phyloP scores from a whole-genome alignment of 2,888 invertebrate species.

The Furcula furcula region DNA sequence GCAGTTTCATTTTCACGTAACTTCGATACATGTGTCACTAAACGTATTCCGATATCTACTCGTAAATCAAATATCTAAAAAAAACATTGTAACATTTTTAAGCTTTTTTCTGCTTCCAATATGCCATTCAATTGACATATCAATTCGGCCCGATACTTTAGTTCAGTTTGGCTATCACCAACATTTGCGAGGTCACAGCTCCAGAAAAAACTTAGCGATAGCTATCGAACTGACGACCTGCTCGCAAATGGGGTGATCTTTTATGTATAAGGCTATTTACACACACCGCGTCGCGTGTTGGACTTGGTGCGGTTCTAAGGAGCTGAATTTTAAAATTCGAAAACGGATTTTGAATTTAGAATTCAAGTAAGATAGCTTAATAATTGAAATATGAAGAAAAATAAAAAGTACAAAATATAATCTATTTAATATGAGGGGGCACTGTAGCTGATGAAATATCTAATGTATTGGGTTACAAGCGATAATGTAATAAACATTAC shows the following conservation, averaged over 20 bases:
- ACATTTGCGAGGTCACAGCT: not conserved
- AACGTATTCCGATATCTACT: no score
- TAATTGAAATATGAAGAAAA: no score
- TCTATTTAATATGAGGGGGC: no score
- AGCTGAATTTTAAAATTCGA: not conserved
- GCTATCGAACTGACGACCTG: conserved; percentile 19
- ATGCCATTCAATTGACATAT: not conserved
- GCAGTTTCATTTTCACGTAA: no score
- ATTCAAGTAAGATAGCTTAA: no score
- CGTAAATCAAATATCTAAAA: no score
- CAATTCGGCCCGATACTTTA: not conserved
- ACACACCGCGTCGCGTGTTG: conserved; percentile 14
- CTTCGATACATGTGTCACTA: no score
- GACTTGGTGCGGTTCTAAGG: not conserved
- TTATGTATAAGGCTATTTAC: conserved; percentile 36
- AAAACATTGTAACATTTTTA: not conserved
- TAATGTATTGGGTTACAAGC: no score
- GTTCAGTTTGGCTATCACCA: not conserved
- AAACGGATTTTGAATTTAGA: not conserved
- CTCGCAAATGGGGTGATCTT: conserved; percentile 29
- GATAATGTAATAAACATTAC: no score
- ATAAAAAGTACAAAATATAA: no score
- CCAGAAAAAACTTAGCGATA: conserved; percentile 14
- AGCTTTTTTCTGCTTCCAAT: not conserved
- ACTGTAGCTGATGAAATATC: no score